Evolutionary conservation across 2,113 vertebrate species (phyloP), one percentile per base, ranked within the genome.

Genomic region (Chinchilla lanigera): DNA sequence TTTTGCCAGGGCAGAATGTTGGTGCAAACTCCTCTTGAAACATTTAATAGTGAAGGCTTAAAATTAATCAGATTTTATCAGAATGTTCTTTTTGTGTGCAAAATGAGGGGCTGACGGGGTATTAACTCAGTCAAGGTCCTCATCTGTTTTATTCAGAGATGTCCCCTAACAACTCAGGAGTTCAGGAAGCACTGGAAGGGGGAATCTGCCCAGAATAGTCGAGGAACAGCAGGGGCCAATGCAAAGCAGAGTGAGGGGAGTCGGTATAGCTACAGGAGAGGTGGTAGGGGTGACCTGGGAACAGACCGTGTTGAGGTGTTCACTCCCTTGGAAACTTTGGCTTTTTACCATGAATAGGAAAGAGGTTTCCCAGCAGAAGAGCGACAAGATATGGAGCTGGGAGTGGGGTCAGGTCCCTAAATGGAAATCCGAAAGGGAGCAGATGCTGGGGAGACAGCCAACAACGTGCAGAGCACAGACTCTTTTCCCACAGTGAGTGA

Each of bases 1-100:
- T 97, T 96, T 88, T 96, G 92, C 80, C 96, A 94, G 89, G 91
- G 94, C 91, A 95, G 73, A 97, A 96, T 89, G 93, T 73, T 95
- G 67, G 86, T 96, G 75, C 41, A 85, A 92, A 69, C 89, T 96
- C 81, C 67, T 93, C 92, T 89, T 91, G 86, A 91, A 94, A 67
- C 52, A 67, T 65, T 95, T 69, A 86, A 69, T 44, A 69, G 63
- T 89, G 75, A 86, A 93, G 90, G 58, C 86, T 94, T 96, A 83
- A 95, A 90, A 91, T 95, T 82, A 83, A 89, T 95, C 85, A 93
- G 69, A 93, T 67, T 97, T 92, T 96, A 86, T 54, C 67, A 50
- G 54, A 54, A 30, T 88, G 60, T 44, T 88, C 52, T 77, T 85
- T 82, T 78, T 81, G 16, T 60, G 81, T 75, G 10, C n/a, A 93